These are phyloP conservation scores for Caenorhabditis briggsae DNA, from an alignment of 1,140 invertebrate species.

Conservation along the genomic window DNA sequence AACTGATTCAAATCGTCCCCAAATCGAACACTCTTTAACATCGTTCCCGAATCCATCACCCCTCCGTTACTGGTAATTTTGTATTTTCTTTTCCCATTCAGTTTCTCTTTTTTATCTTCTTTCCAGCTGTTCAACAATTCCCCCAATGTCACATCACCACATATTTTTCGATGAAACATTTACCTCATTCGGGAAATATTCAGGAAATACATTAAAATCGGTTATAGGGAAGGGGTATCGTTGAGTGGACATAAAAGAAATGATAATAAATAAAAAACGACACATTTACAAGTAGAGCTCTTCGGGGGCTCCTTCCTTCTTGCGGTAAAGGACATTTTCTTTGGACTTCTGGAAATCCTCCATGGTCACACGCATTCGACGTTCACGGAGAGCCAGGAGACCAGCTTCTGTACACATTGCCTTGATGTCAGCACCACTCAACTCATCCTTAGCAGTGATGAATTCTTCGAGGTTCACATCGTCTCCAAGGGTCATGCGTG, in stretches of 20 bases:
- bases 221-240: neutral
- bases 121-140: neutral
- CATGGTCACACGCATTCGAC: slow-evolving; percentile 99
- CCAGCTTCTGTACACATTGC: slow-evolving; percentile 99
- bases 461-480: slow-evolving; percentile 98
- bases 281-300: slow-evolving; percentile 91
- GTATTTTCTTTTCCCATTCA: slow-evolving; percentile 4
- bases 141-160: slow-evolving; percentile 19
- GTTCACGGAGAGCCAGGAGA: slow-evolving; percentile 93
- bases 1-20: neutral
- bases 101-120: neutral
- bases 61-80: slow-evolving; percentile 21
- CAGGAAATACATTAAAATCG: slow-evolving; percentile 25
- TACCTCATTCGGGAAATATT: slow-evolving; percentile 25
- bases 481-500: slow-evolving; percentile 94
- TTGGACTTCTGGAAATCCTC: slow-evolving; percentile 99
- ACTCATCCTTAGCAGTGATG: slow-evolving; percentile 99
- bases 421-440: slow-evolving; percentile 93
- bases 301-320: slow-evolving; percentile 99
- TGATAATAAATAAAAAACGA: neutral
- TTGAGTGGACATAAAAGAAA: slow-evolving; percentile 6
- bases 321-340: slow-evolving; percentile 97
- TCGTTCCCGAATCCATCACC: slow-evolving; percentile 26
- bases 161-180: slow-evolving; percentile 34
- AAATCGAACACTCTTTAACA: neutral